A percentile compares a stretch with the other conserved stretches of the same genome.
Evolutionary conservation across 92 coral and sea anemone genomes (phyloP).

Genomic region (Micromussa lordhowensis): DNA sequence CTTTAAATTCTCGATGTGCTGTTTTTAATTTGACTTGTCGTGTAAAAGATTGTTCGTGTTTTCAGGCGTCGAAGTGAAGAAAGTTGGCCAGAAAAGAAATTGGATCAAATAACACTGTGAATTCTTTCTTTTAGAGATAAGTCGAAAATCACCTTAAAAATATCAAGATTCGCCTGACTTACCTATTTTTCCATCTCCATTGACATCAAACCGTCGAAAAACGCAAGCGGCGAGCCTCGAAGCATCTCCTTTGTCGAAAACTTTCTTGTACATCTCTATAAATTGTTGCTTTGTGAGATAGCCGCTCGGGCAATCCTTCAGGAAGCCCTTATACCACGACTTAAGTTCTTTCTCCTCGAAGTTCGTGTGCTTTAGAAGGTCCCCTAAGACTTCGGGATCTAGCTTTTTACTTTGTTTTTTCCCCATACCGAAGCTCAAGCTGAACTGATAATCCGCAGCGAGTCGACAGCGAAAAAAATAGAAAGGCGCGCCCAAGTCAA

Average conservation of each 20-base stretch:
- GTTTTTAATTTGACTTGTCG: slow-evolving; percentile 37
- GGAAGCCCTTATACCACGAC: slow-evolving; percentile 95
- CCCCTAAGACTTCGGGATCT: slow-evolving; percentile 89
- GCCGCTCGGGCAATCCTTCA: slow-evolving; percentile 97
- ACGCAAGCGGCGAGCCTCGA: slow-evolving; percentile 93
- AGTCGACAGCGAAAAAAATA: not conserved
- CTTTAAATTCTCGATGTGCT: slow-evolving; percentile 7
- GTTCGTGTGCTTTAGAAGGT: slow-evolving; percentile 89
- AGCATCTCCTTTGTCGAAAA: slow-evolving; percentile 96
- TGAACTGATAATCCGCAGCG: not conserved
- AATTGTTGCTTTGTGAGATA: slow-evolving; percentile 92
- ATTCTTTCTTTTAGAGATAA: not conserved
- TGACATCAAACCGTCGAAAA: slow-evolving; percentile 95
- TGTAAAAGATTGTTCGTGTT: slow-evolving; percentile 9
- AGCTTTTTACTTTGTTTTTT: slow-evolving; percentile 93
- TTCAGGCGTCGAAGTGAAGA: slow-evolving; percentile 14
- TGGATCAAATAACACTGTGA: slow-evolving; percentile 18
- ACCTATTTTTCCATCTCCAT: slow-evolving; percentile 98
- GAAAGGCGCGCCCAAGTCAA: slow-evolving; percentile 7
- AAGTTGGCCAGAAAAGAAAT: not conserved
- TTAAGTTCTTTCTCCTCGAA: slow-evolving; percentile 96
- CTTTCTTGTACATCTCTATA: slow-evolving; percentile 95
- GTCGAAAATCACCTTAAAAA: not conserved
- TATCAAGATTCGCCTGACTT: slow-evolving; percentile 35
- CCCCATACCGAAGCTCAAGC: slow-evolving; percentile 73